These are phyloP conservation scores for Aleadryas rufinucha DNA, from an alignment of 2,113 vertebrate genomes.

Conservation along the genomic window DNA sequence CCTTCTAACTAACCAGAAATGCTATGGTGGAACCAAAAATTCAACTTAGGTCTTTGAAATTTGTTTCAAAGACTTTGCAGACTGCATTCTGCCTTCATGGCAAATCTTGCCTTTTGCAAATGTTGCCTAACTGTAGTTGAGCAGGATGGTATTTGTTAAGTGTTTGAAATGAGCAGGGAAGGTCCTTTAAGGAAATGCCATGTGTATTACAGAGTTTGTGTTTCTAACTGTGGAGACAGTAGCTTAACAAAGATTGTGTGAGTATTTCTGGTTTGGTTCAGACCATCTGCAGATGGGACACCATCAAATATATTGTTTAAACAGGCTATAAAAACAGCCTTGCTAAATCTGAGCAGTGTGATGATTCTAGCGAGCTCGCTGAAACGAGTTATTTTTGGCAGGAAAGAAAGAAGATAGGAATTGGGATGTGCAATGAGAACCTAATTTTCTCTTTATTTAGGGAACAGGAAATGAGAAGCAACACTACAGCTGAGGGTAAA, in stretches of 20 bases:
- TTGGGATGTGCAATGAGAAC: background rate
- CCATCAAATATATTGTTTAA: background rate
- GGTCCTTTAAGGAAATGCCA: background rate
- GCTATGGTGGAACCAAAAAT: background rate
- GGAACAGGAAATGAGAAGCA: background rate
- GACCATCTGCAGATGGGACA: background rate
- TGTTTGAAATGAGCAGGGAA: background rate
- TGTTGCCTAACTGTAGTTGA: background rate
- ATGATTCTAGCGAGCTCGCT: background rate
- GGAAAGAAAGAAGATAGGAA: background rate
- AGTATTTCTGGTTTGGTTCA: background rate
- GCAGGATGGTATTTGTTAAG: background rate
- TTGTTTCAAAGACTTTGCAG: background rate
- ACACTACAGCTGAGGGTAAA: background rate
- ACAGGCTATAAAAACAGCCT: background rate
- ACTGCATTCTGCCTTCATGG: background rate
- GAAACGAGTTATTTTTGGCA: slow-evolving; percentile 22
- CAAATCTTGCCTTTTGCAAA: background rate
- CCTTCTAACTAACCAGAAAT: background rate
- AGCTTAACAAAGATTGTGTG: background rate
- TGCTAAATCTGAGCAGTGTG: background rate
- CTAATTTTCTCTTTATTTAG: slow-evolving; percentile 3
- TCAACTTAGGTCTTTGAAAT: background rate
- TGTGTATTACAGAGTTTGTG: background rate
- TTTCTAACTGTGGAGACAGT: background rate